Base-by-base conservation (phyloP, 2,797 vertebrate genomes). In the Crenuchus spilurus region DNA sequence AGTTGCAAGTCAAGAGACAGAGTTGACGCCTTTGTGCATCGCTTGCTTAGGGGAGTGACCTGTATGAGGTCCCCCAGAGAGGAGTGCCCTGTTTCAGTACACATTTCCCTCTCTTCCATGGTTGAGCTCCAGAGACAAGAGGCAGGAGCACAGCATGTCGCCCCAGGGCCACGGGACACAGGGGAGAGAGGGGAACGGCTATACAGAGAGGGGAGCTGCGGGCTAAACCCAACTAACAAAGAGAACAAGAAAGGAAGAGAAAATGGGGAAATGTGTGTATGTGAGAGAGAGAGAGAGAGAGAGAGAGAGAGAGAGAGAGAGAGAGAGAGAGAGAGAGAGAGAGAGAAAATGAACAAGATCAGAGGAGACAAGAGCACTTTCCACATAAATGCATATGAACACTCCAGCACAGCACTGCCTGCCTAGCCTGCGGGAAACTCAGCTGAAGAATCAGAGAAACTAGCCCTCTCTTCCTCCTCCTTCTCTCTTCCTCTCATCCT, bases 301-400 rank as follows among this genome's bases (percentile, higher is more conserved):
- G 11, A 42, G 35, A 26, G 16, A 78, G n/a, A 49, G 30, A 24
- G 35, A 58, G 14, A 74, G 35, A 5, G 39, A 39, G 61, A 61
- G 57, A 51, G 30, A 39, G 26, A n/a, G 66, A 75, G 33, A 61
- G 49, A 52, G 30, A 74, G 11, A 64, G 49, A 31, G 24, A 66
- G 20, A 75, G 35, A 2, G 16, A 67, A 28, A 70, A 31, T 30
- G 61, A 64, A 24, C 24, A 60, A 35, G 69, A 77, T 62, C 26
- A 68, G 48, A 72, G 41, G 48, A 66, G 68, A 87, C 83, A 82
- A 79, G 74, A 79, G 77, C 84, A 80, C 71, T 89, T 88, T 89
- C 76, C 76, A 84, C 77, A 84, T 84, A 84, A 88, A 86, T 42
- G 79, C 81, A 88, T 79, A 79, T 24, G 48, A 37, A 52, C 57